phyloP scores from a whole-genome alignment of 2,888 invertebrate genomes.

The Ethmia dodecea region DNA sequence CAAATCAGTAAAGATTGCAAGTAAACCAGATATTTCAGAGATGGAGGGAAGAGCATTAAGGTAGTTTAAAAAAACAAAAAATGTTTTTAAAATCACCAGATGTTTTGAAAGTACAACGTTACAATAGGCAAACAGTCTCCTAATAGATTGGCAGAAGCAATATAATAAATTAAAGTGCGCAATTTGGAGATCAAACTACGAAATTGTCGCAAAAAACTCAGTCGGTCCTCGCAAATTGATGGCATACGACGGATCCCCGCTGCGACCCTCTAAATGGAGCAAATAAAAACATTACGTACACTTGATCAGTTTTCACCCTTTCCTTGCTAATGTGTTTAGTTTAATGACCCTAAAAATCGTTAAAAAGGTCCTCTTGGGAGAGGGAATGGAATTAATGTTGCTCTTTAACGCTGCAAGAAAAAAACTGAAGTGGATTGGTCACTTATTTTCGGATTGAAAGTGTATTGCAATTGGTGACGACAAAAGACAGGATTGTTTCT shows the following conservation, averaged over 20 bases:
- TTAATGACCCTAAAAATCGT: slow-evolving; percentile 62
- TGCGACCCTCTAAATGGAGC: slow-evolving; percentile 30
- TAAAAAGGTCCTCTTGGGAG: slow-evolving; percentile 39
- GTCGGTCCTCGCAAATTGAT: slow-evolving; percentile 19
- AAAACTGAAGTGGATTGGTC: slow-evolving; percentile 1
- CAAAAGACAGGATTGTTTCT: too few relatives aligned
- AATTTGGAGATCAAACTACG: background rate
- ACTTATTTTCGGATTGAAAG: too few relatives aligned
- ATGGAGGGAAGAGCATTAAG: too few relatives aligned
- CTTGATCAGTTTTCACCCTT: slow-evolving; percentile 67
- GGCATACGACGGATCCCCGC: slow-evolving; percentile 18
- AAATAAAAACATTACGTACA: slow-evolving; percentile 70
- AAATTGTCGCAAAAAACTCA: slow-evolving; percentile 8
- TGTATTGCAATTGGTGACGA: too few relatives aligned
- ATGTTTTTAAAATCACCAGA: too few relatives aligned
- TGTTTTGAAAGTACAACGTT: too few relatives aligned
- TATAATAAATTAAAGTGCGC: too few relatives aligned
- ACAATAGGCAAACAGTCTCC: too few relatives aligned
- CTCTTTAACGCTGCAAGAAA: slow-evolving; percentile 16
- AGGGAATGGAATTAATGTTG: slow-evolving; percentile 30
- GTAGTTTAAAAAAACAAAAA: too few relatives aligned
- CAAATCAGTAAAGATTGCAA: too few relatives aligned
- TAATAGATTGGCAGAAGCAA: too few relatives aligned
- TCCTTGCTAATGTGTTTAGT: slow-evolving; percentile 57
- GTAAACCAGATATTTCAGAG: too few relatives aligned